Evolutionary conservation across 2,888 invertebrate species (phyloP).

Genomic region (Caenorhabditis afra): DNA sequence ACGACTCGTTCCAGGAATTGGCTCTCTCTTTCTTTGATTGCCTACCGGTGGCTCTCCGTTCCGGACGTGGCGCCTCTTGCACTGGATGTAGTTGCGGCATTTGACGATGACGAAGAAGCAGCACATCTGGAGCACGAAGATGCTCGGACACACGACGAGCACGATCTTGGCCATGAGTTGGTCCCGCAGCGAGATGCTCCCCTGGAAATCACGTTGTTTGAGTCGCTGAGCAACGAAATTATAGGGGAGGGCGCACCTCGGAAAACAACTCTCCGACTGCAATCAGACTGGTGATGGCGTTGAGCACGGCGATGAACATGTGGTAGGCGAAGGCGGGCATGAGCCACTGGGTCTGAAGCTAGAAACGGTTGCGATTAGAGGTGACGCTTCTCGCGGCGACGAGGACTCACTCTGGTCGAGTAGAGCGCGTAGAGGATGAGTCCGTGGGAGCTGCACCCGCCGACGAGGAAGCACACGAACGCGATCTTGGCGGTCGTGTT

Average conservation of each 20-base stretch:
- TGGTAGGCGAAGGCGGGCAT: conserved; percentile 58
- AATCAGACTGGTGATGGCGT: conserved; percentile 53
- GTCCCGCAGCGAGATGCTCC: conserved; percentile 41
- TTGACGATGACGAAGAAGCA: conserved; percentile 42
- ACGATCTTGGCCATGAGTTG: conserved; percentile 46
- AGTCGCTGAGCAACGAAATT: neutral
- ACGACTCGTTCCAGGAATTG: neutral
- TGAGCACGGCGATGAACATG: conserved; percentile 56
- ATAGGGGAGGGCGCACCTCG: conserved; percentile 33
- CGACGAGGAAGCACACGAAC: conserved; percentile 53
- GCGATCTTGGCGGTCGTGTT: conserved; percentile 53
- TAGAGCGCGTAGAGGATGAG: conserved; percentile 55
- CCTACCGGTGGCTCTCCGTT: conserved; percentile 60
- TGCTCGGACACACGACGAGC: conserved; percentile 42
- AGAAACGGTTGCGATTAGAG: neutral
- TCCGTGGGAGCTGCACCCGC: conserved; percentile 50
- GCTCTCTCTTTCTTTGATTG: neutral
- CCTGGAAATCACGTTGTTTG: conserved; percentile 7
- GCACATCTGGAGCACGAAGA: conserved; percentile 42
- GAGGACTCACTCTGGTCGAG: conserved; percentile 44
- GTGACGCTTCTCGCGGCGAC: neutral
- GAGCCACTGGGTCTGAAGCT: conserved; percentile 55
- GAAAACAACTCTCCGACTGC: conserved; percentile 62
- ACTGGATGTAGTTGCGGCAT: conserved; percentile 47
- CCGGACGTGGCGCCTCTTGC: conserved; percentile 55